Conservation (phyloP, 2,113 vertebrate species). For the Mixornis gularis region DNA sequence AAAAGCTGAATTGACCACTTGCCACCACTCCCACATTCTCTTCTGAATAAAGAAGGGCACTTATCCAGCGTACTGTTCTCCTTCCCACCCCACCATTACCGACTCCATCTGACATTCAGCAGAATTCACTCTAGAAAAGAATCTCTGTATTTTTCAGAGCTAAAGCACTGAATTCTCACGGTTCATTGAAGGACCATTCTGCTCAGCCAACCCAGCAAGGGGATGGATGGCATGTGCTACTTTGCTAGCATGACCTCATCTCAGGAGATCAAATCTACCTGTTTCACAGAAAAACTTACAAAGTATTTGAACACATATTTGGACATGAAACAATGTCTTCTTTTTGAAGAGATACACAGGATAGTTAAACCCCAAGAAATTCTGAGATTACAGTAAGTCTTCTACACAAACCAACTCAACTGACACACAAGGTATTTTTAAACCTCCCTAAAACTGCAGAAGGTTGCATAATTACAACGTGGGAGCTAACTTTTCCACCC, state of each 20-base stretch:
- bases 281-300: background rate
- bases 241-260: background rate
- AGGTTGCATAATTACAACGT: background rate
- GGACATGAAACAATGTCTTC: background rate
- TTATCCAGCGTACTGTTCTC: background rate
- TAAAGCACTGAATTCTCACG: background rate
- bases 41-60: background rate
- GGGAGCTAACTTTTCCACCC: slow-evolving; percentile 7
- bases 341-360: background rate
- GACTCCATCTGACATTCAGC: background rate
- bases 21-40: slow-evolving; percentile 7
- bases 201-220: background rate
- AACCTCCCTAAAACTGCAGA: background rate
- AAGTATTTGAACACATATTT: background rate
- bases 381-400: background rate
- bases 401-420: background rate
- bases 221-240: background rate
- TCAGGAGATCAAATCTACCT: background rate
- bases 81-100: background rate
- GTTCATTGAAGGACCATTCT: background rate
- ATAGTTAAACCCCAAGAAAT: background rate
- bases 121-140: background rate
- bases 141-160: background rate
- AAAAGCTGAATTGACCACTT: background rate
- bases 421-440: background rate